Evolutionary conservation across 2,113 vertebrate genomes (phyloP).

Genomic region (Megalops atlanticus): DNA sequence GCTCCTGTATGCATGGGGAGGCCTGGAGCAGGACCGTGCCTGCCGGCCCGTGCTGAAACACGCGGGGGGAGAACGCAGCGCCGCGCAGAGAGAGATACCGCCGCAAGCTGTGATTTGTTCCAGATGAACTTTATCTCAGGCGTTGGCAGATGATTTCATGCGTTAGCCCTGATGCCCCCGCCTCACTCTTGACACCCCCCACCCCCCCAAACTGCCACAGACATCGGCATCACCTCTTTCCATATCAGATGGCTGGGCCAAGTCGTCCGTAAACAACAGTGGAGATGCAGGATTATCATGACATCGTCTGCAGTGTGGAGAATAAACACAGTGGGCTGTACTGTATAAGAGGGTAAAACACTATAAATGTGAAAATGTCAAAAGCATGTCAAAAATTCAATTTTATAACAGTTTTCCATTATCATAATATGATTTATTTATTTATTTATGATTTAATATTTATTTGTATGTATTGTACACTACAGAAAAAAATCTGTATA

Average conservation of each 20-base stretch:
- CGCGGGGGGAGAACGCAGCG: conserved; percentile 16
- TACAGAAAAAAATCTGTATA: too few relatives aligned
- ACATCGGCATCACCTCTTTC: background rate
- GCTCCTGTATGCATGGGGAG: too few relatives aligned
- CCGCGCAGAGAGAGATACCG: conserved; percentile 6
- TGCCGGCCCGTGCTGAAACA: conserved; percentile 21
- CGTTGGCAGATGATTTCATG: background rate
- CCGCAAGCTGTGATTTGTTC: background rate
- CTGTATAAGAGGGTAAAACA: background rate
- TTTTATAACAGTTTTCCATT: too few relatives aligned
- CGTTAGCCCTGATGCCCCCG: background rate
- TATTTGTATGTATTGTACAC: too few relatives aligned
- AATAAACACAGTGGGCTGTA: background rate
- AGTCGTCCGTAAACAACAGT: background rate
- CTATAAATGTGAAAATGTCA: background rate
- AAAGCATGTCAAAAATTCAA: too few relatives aligned
- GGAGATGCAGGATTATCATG: background rate
- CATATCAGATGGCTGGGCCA: background rate
- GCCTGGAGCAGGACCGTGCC: conserved; percentile 19
- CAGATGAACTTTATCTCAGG: background rate
- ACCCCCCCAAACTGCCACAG: too few relatives aligned
- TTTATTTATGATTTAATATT: too few relatives aligned
- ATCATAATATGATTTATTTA: too few relatives aligned
- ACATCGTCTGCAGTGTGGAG: too few relatives aligned
- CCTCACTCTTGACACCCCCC: background rate